Evolutionary conservation across 2,113 vertebrate species (phyloP), one percentile per base, ranked within the genome.

Genomic region (Misgurnus anguillicaudatus): DNA sequence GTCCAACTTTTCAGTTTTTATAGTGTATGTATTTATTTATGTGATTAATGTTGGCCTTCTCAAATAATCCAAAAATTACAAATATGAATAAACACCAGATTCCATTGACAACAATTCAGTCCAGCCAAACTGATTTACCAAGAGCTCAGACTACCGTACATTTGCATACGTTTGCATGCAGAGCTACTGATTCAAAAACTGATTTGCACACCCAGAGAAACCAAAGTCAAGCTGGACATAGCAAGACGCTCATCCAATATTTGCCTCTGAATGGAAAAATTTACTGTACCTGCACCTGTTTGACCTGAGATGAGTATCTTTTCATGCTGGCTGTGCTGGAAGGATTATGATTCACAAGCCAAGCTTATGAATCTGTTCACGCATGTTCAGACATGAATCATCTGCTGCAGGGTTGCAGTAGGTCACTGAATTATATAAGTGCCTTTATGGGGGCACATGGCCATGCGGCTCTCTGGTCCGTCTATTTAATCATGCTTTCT

Each of bases 101-200:
- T 6, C 19, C 8, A 57, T 48, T 4, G 31, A 58, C 13, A 72
- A 65, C 47, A 42, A 42, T 31, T 19, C 48, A 51, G 9, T 62
- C 42, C 66, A 70, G n/a, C 8, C 41, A 64, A 62, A 78, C 47
- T 10, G 31, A 68, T 78, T 16, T 61, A 61, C 76, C n/a, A 48
- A 61, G 47, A 65, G 41, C 0, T 3, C 45, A 57, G 3, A 10
- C 47, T 53, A 17, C 36, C 10, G 68, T 47, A 24, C 31, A 14
- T 79, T 80, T 73, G 48, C 61, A 58, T 73, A 9, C 9, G 74
- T 80, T 80, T 80, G 51, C 36, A 58, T 74, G 48, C 7, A 16
- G 41, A 74, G 72, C 45, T 61, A 13, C 57, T 36, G 72, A 74
- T 74, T 74, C 72, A 62, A 21, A 47, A 16, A 60, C 21, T 62